phyloP scores from a whole-genome alignment of 53 echinoderm and acorn worm genomes.

The Temnopleurus reevesii region DNA sequence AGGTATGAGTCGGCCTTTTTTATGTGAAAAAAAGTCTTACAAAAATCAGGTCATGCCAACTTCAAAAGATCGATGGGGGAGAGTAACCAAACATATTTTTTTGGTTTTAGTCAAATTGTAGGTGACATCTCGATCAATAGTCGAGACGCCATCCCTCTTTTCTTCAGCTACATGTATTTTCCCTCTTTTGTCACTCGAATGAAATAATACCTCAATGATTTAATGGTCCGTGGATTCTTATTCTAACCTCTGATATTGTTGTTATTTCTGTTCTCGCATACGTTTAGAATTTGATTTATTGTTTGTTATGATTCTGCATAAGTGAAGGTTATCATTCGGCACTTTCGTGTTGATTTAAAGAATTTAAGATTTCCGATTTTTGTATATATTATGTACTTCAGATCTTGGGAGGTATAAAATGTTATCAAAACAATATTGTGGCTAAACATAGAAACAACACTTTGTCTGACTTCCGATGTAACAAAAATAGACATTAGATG shows the following conservation, averaged over 20 bases:
- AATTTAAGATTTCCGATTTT: conserved; percentile 6
- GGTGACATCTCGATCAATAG: no score
- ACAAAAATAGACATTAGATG: neutral
- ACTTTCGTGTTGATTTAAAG: neutral
- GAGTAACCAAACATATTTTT: no score
- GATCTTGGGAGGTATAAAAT: neutral
- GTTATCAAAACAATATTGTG: neutral
- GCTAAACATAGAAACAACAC: neutral
- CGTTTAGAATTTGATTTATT: neutral
- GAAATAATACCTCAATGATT: neutral
- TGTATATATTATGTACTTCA: no score
- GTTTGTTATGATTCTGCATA: neutral
- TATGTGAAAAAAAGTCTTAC: no score
- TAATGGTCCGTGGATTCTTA: neutral
- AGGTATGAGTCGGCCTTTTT: no score
- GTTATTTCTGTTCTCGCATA: neutral
- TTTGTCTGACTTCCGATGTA: neutral
- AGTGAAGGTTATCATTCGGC: neutral
- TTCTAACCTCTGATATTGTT: neutral
- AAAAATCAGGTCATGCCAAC: no score
- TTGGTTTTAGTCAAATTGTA: no score
- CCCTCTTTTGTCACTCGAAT: no score
- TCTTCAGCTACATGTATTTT: no score
- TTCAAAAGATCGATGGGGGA: no score
- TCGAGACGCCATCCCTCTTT: no score